A percentile compares a stretch with the other conserved stretches of the same genome.
phyloP scores from a whole-genome alignment of 2,113 vertebrate genomes.

The Cyanistes caeruleus region DNA sequence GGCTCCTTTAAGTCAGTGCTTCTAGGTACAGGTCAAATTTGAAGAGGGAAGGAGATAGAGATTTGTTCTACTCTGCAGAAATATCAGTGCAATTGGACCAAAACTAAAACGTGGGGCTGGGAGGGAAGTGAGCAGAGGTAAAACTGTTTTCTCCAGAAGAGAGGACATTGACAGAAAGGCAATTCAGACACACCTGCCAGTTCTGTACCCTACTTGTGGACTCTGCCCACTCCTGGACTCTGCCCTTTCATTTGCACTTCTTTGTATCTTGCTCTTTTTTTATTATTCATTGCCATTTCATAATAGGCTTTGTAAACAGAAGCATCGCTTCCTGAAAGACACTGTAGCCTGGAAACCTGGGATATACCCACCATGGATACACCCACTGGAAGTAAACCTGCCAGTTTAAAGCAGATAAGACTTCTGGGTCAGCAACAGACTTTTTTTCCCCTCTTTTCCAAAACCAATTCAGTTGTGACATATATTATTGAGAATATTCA shows the following conservation, averaged over 20 bases:
- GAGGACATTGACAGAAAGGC: background rate
- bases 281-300: background rate
- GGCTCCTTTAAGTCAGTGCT: background rate
- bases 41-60: background rate
- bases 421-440: background rate
- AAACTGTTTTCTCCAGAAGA: background rate
- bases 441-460: background rate
- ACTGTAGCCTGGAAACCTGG: background rate
- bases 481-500: background rate
- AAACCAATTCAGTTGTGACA: background rate
- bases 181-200: background rate
- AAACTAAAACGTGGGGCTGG: background rate
- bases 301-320: background rate
- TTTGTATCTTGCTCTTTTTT: background rate
- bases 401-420: background rate
- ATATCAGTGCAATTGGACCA: background rate
- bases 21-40: background rate
- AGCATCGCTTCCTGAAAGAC: background rate
- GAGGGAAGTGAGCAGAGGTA: background rate
- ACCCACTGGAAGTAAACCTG: background rate
- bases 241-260: background rate
- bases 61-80: background rate
- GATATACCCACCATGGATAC: background rate
- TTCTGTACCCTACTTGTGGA: background rate
- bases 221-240: background rate